Conservation (phyloP, 1,140 invertebrate genomes). For the Sminthurinus signatus region DNA sequence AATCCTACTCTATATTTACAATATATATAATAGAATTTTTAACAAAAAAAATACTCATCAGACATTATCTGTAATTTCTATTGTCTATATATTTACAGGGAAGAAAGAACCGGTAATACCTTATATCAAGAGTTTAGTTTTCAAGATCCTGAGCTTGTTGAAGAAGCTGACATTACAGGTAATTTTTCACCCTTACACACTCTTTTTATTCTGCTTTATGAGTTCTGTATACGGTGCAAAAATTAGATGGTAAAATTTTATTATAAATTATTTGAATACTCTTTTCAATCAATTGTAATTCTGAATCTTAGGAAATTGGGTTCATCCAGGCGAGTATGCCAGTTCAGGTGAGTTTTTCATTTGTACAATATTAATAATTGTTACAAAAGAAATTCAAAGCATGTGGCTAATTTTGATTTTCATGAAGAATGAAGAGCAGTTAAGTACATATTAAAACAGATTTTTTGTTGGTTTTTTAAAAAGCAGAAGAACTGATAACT, state of each 20-base stretch:
- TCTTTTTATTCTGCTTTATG: not conserved
- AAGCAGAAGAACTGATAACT: no score
- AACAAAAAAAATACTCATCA: no score
- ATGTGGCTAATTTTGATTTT: no score
- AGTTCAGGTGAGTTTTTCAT: conserved; percentile 72
- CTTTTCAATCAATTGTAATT: conserved; percentile 6
- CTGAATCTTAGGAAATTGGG: conserved; percentile 72
- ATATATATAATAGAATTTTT: no score
- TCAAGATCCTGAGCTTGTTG: conserved; percentile 69
- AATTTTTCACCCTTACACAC: conserved; percentile 36
- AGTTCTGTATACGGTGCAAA: not conserved
- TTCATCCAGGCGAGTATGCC: conserved; percentile 97
- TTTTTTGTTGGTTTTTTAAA: no score
- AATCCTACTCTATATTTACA: conserved; percentile 7
- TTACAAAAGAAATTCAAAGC: no score
- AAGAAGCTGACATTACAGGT: conserved; percentile 84
- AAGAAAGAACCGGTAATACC: conserved; percentile 81
- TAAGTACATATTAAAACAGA: no score
- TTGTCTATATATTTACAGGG: conserved; percentile 49
- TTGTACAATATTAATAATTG: not conserved
- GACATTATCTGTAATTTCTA: no score
- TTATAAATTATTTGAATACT: conserved; percentile 1
- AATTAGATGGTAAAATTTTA: not conserved
- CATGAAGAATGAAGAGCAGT: no score
- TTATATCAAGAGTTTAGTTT: conserved; percentile 89